phyloP scores from a whole-genome alignment of 2,113 vertebrate genomes.

The Cacatua alba region DNA sequence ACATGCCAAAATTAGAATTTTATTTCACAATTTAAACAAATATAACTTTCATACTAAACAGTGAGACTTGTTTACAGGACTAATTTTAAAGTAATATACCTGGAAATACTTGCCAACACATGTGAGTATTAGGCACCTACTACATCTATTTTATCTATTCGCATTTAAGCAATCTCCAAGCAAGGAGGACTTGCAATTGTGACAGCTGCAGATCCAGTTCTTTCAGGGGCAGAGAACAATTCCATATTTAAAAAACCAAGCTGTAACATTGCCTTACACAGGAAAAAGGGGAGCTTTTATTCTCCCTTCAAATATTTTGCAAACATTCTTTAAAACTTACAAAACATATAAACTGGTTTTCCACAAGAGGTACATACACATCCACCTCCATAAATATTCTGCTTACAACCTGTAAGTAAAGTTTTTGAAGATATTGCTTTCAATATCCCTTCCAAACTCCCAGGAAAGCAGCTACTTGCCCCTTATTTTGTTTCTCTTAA shows the following conservation, averaged over 20 bases:
- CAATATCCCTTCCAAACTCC: neutral
- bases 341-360: neutral
- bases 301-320: neutral
- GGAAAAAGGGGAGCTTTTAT: neutral
- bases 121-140: neutral
- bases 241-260: neutral
- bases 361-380: neutral
- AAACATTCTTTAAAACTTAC: neutral
- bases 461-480: neutral
- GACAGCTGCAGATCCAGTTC: neutral
- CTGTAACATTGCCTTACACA: accelerated
- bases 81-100: neutral
- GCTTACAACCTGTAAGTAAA: neutral
- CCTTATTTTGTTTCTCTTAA: neutral
- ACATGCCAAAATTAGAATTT: neutral
- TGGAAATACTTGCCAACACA: neutral
- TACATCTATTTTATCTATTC: neutral
- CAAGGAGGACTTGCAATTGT: neutral
- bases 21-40: neutral
- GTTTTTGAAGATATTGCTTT: neutral
- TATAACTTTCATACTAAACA: neutral
- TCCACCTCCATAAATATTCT: neutral
- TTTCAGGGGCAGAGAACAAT: neutral
- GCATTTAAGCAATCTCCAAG: neutral
- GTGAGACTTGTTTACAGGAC: neutral